Conservation (phyloP, 2,113 vertebrate genomes). For the Melierax canorus region DNA sequence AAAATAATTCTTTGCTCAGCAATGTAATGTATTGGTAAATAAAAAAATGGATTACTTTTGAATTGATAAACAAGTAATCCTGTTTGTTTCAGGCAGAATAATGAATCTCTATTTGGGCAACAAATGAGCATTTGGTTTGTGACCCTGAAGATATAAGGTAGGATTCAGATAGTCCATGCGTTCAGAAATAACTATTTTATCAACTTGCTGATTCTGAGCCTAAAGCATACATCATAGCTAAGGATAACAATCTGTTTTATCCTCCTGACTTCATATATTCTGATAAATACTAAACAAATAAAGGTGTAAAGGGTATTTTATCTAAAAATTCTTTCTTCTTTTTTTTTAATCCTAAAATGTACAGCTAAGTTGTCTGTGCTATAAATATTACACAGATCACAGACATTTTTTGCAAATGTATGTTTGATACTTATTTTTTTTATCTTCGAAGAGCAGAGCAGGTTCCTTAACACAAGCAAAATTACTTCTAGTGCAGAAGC, state of each 20-base stretch:
- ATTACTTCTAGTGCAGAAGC: neutral
- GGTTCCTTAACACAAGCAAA: neutral
- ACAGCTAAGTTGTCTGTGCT: neutral
- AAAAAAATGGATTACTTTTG: slow-evolving; percentile 46
- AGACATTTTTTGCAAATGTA: neutral
- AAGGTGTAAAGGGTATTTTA: neutral
- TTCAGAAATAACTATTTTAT: slow-evolving; percentile 16
- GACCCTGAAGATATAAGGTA: slow-evolving; percentile 1
- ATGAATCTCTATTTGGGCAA: slow-evolving; percentile 30
- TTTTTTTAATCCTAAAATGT: neutral
- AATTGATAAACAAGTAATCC: slow-evolving; percentile 56
- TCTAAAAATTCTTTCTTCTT: neutral
- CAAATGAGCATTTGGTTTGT: slow-evolving; percentile 13
- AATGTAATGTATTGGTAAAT: slow-evolving; percentile 43
- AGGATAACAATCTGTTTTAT: slow-evolving; percentile 21
- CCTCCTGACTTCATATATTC: neutral
- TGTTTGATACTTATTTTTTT: neutral
- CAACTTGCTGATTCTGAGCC: neutral
- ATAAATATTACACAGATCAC: neutral
- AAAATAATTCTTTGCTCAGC: slow-evolving; percentile 35
- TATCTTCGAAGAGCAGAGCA: neutral
- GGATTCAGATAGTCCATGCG: neutral
- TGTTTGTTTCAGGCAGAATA: slow-evolving; percentile 38
- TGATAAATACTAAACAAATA: slow-evolving; percentile 24
- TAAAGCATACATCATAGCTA: neutral